Evolutionary conservation across 2,113 vertebrate genomes (phyloP).

Genomic region (Toxotes chatareus): DNA sequence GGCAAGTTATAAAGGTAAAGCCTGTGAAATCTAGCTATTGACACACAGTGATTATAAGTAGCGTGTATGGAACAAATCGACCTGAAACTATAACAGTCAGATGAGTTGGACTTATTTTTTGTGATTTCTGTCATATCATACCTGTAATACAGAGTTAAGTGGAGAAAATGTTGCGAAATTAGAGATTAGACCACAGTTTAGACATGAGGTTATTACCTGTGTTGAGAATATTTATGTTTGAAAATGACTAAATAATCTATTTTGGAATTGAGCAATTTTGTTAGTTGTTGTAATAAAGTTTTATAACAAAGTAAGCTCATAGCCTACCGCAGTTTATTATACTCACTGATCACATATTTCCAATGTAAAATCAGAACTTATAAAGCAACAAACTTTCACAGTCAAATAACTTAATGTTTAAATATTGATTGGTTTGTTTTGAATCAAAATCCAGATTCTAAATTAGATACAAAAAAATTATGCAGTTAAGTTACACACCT

Average conservation of each 20-base stretch:
- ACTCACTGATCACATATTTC: no score
- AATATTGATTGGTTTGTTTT: no score
- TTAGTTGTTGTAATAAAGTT: background rate
- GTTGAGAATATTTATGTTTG: background rate
- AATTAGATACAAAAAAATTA: no score
- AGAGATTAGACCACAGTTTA: background rate
- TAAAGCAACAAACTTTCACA: no score
- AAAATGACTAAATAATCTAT: background rate
- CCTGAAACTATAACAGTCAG: background rate
- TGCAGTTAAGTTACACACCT: no score
- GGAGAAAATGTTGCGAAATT: background rate
- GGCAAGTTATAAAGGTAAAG: constrained; percentile 42
- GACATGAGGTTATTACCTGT: no score
- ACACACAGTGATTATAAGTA: background rate
- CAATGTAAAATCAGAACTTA: no score
- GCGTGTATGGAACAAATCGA: background rate
- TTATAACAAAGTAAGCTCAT: background rate
- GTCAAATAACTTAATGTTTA: no score
- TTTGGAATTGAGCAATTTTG: background rate
- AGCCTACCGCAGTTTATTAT: background rate
- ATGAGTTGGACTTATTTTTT: background rate
- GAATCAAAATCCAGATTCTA: no score
- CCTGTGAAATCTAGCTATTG: rapidly evolving
- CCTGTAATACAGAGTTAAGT: background rate
- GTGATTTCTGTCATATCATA: background rate